Conservation (phyloP, 1,140 invertebrate species). For the Panonychus citri region DNA sequence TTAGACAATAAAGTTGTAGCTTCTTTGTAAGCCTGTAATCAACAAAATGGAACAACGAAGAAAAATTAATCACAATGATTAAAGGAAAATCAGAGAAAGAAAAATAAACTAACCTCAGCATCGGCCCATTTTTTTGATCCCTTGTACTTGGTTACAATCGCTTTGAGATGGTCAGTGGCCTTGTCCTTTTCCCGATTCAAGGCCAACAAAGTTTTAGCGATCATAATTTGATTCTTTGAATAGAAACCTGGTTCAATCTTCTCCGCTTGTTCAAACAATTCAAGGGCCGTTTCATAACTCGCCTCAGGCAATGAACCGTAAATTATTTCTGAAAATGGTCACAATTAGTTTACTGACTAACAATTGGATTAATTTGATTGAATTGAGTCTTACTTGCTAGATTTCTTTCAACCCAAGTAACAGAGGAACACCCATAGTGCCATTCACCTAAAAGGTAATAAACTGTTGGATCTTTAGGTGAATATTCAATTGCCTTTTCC, state of each 20-base stretch:
- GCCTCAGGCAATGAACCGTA: slow-evolving; percentile 7
- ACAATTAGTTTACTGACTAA: neutral
- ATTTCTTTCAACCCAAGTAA: slow-evolving; percentile 8
- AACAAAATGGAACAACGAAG: too few species aligned
- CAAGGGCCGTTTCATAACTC: slow-evolving; percentile 1
- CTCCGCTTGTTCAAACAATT: slow-evolving; percentile 8
- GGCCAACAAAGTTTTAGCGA: slow-evolving; percentile 8
- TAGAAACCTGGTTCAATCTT: slow-evolving; percentile 5
- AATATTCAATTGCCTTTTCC: slow-evolving; percentile 9
- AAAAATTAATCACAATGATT: neutral
- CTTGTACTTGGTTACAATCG: neutral
- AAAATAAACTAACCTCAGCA: neutral
- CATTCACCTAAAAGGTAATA: slow-evolving; percentile 8
- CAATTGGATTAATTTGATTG: neutral
- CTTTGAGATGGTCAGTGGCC: neutral
- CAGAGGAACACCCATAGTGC: slow-evolving; percentile 7
- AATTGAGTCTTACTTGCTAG: neutral
- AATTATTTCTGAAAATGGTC: neutral
- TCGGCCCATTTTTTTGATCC: slow-evolving; percentile 8
- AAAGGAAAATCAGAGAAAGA: neutral
- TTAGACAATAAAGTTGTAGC: neutral
- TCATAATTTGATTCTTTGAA: slow-evolving; percentile 6
- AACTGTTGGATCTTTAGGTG: slow-evolving; percentile 5
- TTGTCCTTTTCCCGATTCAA: neutral
- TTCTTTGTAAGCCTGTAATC: neutral